These are phyloP conservation scores for Capitulum mitella DNA, from an alignment of 2,888 invertebrate genomes.

Conservation along the genomic window DNA sequence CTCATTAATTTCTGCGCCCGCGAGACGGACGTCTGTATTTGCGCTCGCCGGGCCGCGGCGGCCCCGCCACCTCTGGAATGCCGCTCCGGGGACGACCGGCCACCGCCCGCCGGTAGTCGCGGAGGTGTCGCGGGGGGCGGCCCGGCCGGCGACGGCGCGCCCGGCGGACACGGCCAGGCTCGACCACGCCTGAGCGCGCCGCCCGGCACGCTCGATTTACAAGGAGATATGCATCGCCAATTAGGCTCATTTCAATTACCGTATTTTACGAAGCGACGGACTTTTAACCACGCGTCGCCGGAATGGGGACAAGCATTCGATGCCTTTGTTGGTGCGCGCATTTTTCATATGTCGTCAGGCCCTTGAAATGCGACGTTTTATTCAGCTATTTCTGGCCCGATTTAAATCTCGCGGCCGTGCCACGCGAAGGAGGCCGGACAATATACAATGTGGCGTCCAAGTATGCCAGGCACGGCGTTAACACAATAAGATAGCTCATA, in stretches of 20 bases:
- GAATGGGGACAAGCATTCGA: not conserved
- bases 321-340: not conserved
- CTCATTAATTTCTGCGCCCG: conserved; percentile 24
- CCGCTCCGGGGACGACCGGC: not conserved
- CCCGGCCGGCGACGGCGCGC: not conserved
- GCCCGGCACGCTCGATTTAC: conserved; percentile 14
- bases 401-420: not conserved
- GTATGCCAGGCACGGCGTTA: conserved; percentile 13
- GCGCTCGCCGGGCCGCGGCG: not conserved
- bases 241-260: conserved; percentile 22
- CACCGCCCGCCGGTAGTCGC: not conserved
- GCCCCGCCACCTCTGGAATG: not conserved
- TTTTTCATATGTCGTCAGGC: not conserved
- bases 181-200: not conserved
- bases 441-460: conserved; percentile 21
- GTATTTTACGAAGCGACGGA: not conserved
- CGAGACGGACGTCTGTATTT: conserved; percentile 17
- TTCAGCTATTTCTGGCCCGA: conserved; percentile 18
- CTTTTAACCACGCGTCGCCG: not conserved
- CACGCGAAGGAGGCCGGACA: not conserved
- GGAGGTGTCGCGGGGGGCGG: not conserved
- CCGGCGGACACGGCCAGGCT: not conserved
- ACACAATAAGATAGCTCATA: conserved; percentile 16
- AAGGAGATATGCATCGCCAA: conserved; percentile 10
- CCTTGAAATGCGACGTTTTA: not conserved